Base-by-base conservation (phyloP, 2,888 invertebrate genomes). In the Erannis defoliaria region DNA sequence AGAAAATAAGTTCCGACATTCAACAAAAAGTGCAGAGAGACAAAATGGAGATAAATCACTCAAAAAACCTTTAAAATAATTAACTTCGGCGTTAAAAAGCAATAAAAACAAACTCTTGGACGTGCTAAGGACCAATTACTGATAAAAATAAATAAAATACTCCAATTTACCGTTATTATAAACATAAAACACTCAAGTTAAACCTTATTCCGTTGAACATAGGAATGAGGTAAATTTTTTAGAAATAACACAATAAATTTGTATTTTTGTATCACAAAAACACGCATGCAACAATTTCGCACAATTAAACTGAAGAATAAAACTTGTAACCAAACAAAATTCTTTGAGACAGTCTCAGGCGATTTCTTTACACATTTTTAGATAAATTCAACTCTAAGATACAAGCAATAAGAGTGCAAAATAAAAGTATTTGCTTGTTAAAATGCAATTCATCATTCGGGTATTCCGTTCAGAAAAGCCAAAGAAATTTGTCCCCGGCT, bases 401-500 rank as follows among this genome's bases (percentile, higher is more conserved):
- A 0, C 1, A n/a, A 1, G 0, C 0, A 9, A 35, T 60, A 64
- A 31, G 55, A 19, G 29, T 18, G 19, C 43, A 33, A 49, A 5
- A 57, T 26, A 43, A 16, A 14, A 21, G 23, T 37, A 10, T 46
- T 16, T 1, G 10, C 23, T 54, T 51, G 12, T 45, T 38, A 42
- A 31, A 53, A 62, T 57, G 64, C 54, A 61, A 54, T 58, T 50
- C 35, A 8, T 40, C 21, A 33, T 49, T 46, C 48, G 66, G 68
- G 70, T 69, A 67, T 74, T 75, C 73, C 72, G 81, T 77, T 79
- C 83, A 80, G 87, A 84, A 86, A 85, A 84, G 83, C 86, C 82
- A 85, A 90, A 90, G 88, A 90, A 91, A 90, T 90, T 90, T 90
- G 90, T 90, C 89, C 81, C 76, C 71, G 75, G 73, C 69, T 73